Evolutionary conservation across 2,888 invertebrate species (phyloP).

Genomic region (Oscheius sp.): DNA sequence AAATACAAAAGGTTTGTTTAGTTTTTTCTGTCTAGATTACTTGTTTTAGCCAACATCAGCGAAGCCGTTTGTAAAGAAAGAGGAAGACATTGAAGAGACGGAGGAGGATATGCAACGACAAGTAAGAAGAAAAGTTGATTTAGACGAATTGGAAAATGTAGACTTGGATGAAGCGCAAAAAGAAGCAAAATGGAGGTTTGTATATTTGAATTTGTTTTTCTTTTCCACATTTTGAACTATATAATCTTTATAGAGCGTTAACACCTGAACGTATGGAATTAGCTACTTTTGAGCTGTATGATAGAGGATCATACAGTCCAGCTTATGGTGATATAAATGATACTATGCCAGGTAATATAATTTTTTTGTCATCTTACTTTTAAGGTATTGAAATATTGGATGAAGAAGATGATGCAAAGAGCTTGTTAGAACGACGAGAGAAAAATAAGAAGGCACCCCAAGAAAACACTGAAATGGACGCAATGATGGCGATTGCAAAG

Average conservation of each 20-base stretch:
- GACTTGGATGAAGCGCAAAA: conserved; percentile 68
- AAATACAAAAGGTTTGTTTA: conserved; percentile 2
- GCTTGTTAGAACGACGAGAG: conserved; percentile 73
- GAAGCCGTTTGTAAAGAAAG: neutral
- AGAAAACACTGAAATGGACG: conserved; percentile 71
- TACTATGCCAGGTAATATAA: conserved; percentile 56
- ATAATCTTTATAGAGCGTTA: conserved; percentile 42
- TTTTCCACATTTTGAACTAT: neutral
- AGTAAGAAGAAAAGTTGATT: conserved; percentile 51
- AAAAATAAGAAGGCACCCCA: conserved; percentile 40
- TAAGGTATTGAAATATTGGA: conserved; percentile 65
- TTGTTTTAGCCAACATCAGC: neutral
- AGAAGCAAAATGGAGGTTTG: conserved; percentile 58
- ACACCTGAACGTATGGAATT: conserved; percentile 55
- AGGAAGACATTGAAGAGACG: conserved; percentile 36
- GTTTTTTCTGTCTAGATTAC: neutral
- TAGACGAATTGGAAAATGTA: conserved; percentile 41
- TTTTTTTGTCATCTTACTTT: neutral
- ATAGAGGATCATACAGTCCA: conserved; percentile 82
- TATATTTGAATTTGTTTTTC: conserved; percentile 13
- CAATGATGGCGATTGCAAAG: conserved; percentile 82
- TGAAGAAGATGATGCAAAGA: conserved; percentile 81
- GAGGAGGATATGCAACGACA: conserved; percentile 48
- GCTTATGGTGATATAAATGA: conserved; percentile 56
- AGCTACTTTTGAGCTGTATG: conserved; percentile 76